Percentiles rank a stretch among this genome's conserved stretches.
Conservation (phyloP, 2,888 invertebrate genomes). For the Aethes cnicana region DNA sequence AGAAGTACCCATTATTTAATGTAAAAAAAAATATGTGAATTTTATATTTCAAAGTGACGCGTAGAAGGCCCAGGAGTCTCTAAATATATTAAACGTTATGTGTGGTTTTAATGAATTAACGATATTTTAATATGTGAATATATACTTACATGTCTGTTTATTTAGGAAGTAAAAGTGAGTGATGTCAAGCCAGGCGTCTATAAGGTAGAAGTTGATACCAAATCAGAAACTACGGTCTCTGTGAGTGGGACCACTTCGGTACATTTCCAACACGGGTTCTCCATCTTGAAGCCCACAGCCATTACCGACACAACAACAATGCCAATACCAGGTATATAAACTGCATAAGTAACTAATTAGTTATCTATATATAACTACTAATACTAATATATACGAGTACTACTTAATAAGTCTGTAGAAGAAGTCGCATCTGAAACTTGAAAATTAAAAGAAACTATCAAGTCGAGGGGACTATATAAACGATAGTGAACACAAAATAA, state of each 20-base stretch:
- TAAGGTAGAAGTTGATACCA: constrained; percentile 40
- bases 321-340: constrained; percentile 38
- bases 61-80: not conserved
- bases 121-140: too few relatives aligned
- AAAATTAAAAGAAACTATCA: too few relatives aligned
- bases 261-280: constrained; percentile 53
- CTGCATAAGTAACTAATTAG: not conserved
- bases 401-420: too few relatives aligned
- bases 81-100: not conserved
- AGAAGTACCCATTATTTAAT: too few relatives aligned
- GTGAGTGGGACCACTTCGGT: constrained; percentile 44
- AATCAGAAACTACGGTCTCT: constrained; percentile 37
- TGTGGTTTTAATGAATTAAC: not conserved
- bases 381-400: too few relatives aligned
- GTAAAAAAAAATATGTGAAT: not conserved
- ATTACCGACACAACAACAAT: constrained; percentile 47
- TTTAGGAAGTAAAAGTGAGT: constrained; percentile 43
- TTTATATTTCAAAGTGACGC: not conserved
- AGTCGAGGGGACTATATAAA: too few relatives aligned
- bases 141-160: too few relatives aligned
- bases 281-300: constrained; percentile 40
- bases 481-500: too few relatives aligned
- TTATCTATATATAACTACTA: too few relatives aligned
- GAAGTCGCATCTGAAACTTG: too few relatives aligned
- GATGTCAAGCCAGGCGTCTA: constrained; percentile 42